phyloP scores from a whole-genome alignment of 2,113 vertebrate species.

The Nesospiza acunhae region DNA sequence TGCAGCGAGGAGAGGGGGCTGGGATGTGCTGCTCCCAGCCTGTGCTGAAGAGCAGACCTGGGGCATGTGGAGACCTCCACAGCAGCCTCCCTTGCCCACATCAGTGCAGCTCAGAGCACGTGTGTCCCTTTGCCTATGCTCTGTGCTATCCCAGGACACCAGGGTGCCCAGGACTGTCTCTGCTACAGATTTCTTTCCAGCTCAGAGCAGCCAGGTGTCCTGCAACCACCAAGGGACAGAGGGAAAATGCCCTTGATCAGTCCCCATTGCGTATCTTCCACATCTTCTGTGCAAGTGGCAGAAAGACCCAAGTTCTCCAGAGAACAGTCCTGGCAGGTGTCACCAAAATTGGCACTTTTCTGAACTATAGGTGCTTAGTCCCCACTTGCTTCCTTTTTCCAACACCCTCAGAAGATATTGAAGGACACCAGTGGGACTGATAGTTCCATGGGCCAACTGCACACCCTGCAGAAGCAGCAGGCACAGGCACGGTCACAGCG shows the following conservation, averaged over 20 bases:
- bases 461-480: not conserved
- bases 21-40: not conserved
- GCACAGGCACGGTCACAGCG: not conserved
- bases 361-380: not conserved
- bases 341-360: not conserved
- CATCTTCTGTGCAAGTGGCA: not conserved
- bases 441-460: not conserved
- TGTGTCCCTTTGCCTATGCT: not conserved
- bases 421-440: not conserved
- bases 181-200: not conserved
- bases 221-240: not conserved
- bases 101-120: not conserved
- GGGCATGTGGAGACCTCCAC: rapidly evolving
- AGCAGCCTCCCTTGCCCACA: not conserved
- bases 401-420: not conserved
- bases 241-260: not conserved
- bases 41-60: not conserved
- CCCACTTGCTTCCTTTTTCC: not conserved
- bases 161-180: not conserved
- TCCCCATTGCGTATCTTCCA: not conserved
- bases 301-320: not conserved
- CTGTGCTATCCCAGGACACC: not conserved
- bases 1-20: not conserved
- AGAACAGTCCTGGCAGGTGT: not conserved
- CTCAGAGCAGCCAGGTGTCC: not conserved